Evolutionary conservation across 1,140 invertebrate genomes (phyloP).

Genomic region (Drosophila sechellia): DNA sequence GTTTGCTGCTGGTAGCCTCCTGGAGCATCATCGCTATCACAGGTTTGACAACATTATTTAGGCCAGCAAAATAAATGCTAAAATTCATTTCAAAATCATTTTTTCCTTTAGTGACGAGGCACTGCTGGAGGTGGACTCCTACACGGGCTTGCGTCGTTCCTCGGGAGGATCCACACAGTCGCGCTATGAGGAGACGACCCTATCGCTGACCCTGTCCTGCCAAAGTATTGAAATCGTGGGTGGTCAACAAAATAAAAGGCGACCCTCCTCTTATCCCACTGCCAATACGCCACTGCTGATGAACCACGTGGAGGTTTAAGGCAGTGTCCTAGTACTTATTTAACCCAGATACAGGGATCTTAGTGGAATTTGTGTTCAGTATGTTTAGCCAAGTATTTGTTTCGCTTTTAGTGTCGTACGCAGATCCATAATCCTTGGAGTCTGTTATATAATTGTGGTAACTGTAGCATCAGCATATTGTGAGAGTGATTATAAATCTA

Average conservation of each 20-base stretch:
- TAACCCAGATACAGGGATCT: constrained; percentile 46
- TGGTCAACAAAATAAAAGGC: constrained; percentile 48
- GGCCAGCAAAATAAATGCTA: background rate
- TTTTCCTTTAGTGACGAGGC: constrained; percentile 86
- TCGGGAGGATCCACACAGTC: constrained; percentile 77
- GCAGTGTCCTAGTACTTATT: constrained; percentile 18
- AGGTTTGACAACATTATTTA: constrained; percentile 63
- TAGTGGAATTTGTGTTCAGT: constrained; percentile 57
- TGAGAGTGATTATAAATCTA: constrained; percentile 81
- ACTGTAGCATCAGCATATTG: constrained; percentile 67
- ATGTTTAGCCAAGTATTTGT: constrained; percentile 48
- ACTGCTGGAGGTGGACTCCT: constrained; percentile 86
- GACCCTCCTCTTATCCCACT: constrained; percentile 77
- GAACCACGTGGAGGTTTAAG: constrained; percentile 75
- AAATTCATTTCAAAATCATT: background rate
- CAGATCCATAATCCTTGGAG: background rate
- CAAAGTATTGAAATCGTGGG: constrained; percentile 84
- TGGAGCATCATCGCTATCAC: constrained; percentile 87
- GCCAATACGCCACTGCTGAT: constrained; percentile 77
- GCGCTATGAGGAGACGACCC: constrained; percentile 78
- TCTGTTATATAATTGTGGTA: constrained; percentile 25
- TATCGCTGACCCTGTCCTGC: constrained; percentile 84
- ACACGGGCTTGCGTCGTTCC: constrained; percentile 81
- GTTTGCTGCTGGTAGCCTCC: constrained; percentile 89
- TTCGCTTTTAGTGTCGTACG: constrained; percentile 57